These are phyloP conservation scores for Bothrops jararaca DNA, from an alignment of 2,113 vertebrate genomes.

Conservation along the genomic window DNA sequence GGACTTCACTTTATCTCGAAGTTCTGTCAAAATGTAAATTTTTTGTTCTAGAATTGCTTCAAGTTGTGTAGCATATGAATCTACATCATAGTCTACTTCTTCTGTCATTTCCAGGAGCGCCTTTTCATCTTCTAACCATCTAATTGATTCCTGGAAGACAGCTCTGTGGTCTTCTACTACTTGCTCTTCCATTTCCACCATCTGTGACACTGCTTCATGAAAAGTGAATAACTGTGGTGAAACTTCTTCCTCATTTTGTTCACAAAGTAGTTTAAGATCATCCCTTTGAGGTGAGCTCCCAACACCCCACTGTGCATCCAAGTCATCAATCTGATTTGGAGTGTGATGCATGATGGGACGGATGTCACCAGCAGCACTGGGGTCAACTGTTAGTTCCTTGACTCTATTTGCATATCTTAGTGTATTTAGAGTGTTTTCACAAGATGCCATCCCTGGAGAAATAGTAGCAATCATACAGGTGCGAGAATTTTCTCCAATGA, in stretches of 20 bases:
- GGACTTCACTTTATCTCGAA: conserved; percentile 97
- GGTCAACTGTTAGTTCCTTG: conserved; percentile 85
- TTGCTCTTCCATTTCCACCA: conserved; percentile 99
- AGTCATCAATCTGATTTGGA: conserved; percentile 86
- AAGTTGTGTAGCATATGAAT: conserved; percentile 92
- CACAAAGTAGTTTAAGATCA: conserved; percentile 97
- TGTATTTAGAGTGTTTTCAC: conserved; percentile 98
- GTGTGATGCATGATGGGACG: conserved; percentile 78
- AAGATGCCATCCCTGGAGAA: conserved; percentile 97
- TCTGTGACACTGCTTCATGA: conserved; percentile 96
- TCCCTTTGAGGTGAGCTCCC: conserved; percentile 96
- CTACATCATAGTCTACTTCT: conserved; percentile 97
- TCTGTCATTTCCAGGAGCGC: conserved; percentile 95
- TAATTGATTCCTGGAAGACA: conserved; percentile 96
- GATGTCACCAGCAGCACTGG: conserved; percentile 70
- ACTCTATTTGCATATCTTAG: conserved; percentile 97
- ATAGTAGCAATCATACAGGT: conserved; percentile 99
- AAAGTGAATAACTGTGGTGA: conserved; percentile 96
- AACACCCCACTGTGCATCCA: conserved; percentile 95
- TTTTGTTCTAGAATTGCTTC: conserved; percentile 97
- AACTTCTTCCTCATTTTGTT: conserved; percentile 97
- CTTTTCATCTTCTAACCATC: conserved; percentile 96
- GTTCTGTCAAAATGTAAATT: conserved; percentile 92
- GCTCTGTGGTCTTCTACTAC: conserved; percentile 94
- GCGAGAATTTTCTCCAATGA: conserved; percentile 96